Evolutionary conservation across 2,888 invertebrate genomes (phyloP), one percentile per base, ranked within the genome.

Genomic region (Ornithoptera alexandrae): DNA sequence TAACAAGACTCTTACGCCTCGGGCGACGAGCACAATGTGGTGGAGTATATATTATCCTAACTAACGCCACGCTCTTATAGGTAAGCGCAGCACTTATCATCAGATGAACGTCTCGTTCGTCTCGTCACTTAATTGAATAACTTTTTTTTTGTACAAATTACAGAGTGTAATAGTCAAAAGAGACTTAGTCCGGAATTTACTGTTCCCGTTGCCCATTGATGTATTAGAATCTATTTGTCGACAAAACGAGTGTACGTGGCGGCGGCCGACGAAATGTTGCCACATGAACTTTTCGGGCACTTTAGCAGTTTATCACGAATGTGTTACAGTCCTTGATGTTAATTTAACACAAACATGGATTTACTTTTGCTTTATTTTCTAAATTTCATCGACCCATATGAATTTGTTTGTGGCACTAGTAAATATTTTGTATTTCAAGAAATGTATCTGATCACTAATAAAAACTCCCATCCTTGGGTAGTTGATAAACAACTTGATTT

Each of bases 101-200:
- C 22, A 22, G 22, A 22, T 22, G 22, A 30, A 30, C 30, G 5
- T 30, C 30, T 24, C n/a, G n/a, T 24, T 3, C 24, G 24, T 24
- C 24, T 30, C 5, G 2, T 30, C 30, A 30, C 30, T 30, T 30
- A 30, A 30, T 30, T 30, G 30, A 30, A 30, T 30, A 30, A 17
- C 17, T 3, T 50, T 50, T 2, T 39, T 10, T 39, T 39, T 8
- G 7, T 39, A 39, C 15, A 50, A 50, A 18, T 50, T 50, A 50
- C 18, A 17, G 18, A 15, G 18, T 50, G 18, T 15, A 50, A 5
- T 50, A 50, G 57, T 57, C 57, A 53, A 20, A 20, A 57, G 20
- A 22, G 6, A 20, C 20, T 57, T 57, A 57, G 81, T 36, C 17
- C 57, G 42, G 20, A 46, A 61, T 62, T 61, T 65, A 30, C 57